Conservation (phyloP, 2,888 invertebrate genomes). For the Drosophila neonasuta region DNA sequence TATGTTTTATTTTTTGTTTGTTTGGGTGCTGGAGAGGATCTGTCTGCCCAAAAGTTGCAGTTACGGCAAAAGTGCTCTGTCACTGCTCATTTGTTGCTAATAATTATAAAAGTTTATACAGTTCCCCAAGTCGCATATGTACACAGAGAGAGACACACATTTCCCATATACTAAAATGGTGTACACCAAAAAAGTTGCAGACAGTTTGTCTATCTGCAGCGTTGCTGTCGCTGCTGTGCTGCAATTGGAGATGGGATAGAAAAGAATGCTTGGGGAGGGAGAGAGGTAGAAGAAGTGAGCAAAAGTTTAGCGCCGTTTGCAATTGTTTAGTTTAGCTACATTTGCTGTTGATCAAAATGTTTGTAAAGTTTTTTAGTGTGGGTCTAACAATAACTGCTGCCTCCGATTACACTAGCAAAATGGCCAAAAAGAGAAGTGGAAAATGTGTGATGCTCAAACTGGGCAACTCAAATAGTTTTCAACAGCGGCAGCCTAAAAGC, state of each 20-base stretch:
- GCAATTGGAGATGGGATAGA: background rate
- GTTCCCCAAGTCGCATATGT: slow-evolving; percentile 58
- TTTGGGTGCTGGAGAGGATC: slow-evolving; percentile 26
- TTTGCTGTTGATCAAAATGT: slow-evolving; percentile 60
- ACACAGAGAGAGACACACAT: background rate
- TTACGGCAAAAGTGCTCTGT: slow-evolving; percentile 67
- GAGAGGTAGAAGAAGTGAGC: background rate
- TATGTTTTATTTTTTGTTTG: slow-evolving; percentile 1
- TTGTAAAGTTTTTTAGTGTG: slow-evolving; percentile 48
- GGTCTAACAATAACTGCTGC: slow-evolving; percentile 44
- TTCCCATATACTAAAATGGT: slow-evolving; percentile 6
- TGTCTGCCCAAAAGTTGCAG: slow-evolving; percentile 59
- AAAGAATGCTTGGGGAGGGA: no score
- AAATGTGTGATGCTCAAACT: slow-evolving; percentile 16
- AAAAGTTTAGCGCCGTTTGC: slow-evolving; percentile 55
- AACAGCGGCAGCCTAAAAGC: slow-evolving; percentile 58
- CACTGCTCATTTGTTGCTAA: slow-evolving; percentile 78
- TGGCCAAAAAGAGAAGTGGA: slow-evolving; percentile 4
- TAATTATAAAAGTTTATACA: slow-evolving; percentile 76
- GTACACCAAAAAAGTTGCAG: slow-evolving; percentile 43
- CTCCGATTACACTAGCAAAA: slow-evolving; percentile 38
- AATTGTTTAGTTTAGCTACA: slow-evolving; percentile 66
- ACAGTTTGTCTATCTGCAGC: slow-evolving; percentile 40
- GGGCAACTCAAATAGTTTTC: slow-evolving; percentile 59
- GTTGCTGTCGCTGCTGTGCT: slow-evolving; percentile 1